Evolutionary conservation across 2,113 vertebrate species (phyloP).

Genomic region (Eretmochelys imbricata): DNA sequence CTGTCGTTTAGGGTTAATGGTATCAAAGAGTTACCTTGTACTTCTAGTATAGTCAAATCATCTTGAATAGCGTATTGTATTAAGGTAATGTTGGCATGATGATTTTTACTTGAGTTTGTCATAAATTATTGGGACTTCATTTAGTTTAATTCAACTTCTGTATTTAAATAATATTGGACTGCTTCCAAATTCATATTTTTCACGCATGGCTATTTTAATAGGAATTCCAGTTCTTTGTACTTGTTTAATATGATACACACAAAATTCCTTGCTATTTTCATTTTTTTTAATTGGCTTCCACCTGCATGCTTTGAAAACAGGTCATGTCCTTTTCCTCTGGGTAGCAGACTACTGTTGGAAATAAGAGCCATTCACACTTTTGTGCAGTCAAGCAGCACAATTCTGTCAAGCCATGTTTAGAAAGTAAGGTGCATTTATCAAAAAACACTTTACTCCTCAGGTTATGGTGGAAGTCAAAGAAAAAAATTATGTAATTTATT

Average conservation of each 20-base stretch:
- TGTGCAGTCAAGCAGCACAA: constrained; percentile 45
- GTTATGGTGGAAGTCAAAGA: constrained; percentile 27
- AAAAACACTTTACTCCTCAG: background rate
- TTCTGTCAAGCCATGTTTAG: background rate
- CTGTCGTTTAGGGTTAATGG: constrained; percentile 83
- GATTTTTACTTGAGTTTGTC: constrained; percentile 54
- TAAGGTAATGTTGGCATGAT: constrained; percentile 41
- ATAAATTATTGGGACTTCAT: constrained; percentile 61
- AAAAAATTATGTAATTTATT: constrained; percentile 20
- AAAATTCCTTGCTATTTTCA: constrained; percentile 45
- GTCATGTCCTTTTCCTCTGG: constrained; percentile 12
- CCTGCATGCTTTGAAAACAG: constrained; percentile 27
- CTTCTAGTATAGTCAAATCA: constrained; percentile 51
- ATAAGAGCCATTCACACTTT: constrained; percentile 17
- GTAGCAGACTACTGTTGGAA: constrained; percentile 9
- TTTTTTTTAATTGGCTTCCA: background rate
- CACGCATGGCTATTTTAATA: background rate
- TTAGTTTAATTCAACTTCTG: constrained; percentile 49
- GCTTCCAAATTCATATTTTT: constrained; percentile 20
- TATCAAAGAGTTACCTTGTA: constrained; percentile 76
- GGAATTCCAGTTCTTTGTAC: background rate
- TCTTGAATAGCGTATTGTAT: constrained; percentile 69
- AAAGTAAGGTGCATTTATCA: constrained; percentile 30
- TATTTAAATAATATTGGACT: constrained; percentile 28
- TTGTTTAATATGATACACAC: constrained; percentile 13